Conservation (phyloP, 2,888 invertebrate genomes). For the Cryptosula pallasiana region DNA sequence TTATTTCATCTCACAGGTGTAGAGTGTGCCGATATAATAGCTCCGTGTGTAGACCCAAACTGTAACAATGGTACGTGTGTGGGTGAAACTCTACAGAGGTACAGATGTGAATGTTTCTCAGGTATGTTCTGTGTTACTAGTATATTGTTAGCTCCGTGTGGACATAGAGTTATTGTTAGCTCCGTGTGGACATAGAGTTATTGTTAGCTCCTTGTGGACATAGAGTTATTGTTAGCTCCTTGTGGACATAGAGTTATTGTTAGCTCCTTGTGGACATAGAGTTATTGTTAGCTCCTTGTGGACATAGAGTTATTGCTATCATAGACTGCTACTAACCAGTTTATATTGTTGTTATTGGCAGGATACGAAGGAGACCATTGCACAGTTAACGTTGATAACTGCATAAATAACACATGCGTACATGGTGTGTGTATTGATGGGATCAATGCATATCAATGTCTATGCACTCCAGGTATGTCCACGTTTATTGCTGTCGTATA, state of each 20-base stretch:
- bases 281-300: too few species aligned
- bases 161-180: too few species aligned
- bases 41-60: not conserved
- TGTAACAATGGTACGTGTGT: constrained; percentile 9
- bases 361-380: constrained; percentile 18
- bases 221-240: too few species aligned
- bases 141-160: too few species aligned
- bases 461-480: not conserved
- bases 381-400: not conserved
- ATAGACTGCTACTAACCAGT: too few species aligned
- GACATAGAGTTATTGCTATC: too few species aligned
- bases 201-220: too few species aligned
- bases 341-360: too few species aligned
- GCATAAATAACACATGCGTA: constrained; percentile 1
- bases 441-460: constrained; percentile 3
- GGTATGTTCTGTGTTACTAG: not conserved
- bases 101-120: constrained; percentile 3
- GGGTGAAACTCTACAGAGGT: not conserved
- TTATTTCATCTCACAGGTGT: constrained; percentile 9
- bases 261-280: too few species aligned
- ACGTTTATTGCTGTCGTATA: not conserved
- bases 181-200: too few species aligned
- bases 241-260: too few species aligned
- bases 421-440: not conserved
- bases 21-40: not conserved